Evolutionary conservation across 2,113 vertebrate species (phyloP).

Genomic region (Chamaea fasciata): DNA sequence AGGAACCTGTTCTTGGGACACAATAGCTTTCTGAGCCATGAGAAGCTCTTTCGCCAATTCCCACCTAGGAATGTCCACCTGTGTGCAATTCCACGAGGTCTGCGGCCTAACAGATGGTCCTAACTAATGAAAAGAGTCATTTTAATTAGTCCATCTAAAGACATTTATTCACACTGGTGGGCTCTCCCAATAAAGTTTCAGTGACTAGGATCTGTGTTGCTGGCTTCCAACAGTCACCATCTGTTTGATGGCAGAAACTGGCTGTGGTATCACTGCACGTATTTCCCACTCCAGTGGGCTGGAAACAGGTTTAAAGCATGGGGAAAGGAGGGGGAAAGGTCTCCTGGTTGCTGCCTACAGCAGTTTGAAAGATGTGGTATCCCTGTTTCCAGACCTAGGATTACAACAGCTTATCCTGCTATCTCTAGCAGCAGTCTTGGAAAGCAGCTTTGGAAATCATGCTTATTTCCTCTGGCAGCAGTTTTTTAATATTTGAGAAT

Average conservation of each 20-base stretch:
- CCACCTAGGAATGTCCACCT: slow-evolving; percentile 63
- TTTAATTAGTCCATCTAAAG: slow-evolving; percentile 88
- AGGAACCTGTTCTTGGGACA: slow-evolving; percentile 38
- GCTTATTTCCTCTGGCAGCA: slow-evolving; percentile 19
- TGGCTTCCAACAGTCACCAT: slow-evolving; percentile 84
- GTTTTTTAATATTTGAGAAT: slow-evolving; percentile 38
- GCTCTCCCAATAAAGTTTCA: slow-evolving; percentile 77
- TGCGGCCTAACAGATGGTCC: slow-evolving; percentile 81
- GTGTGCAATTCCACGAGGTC: slow-evolving; percentile 72
- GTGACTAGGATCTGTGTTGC: slow-evolving; percentile 69
- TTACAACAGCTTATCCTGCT: slow-evolving; percentile 60
- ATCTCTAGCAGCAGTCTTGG: slow-evolving; percentile 31
- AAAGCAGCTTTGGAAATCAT: slow-evolving; percentile 46
- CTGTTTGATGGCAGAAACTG: slow-evolving; percentile 80
- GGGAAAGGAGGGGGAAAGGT: background rate
- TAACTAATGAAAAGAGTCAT: slow-evolving; percentile 80
- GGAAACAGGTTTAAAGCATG: slow-evolving; percentile 64
- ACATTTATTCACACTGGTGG: slow-evolving; percentile 79
- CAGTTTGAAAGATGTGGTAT: slow-evolving; percentile 45
- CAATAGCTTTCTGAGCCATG: slow-evolving; percentile 21
- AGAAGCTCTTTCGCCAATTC: background rate
- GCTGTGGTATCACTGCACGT: slow-evolving; percentile 54
- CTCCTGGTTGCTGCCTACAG: slow-evolving; percentile 26
- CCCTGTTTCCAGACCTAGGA: slow-evolving; percentile 45
- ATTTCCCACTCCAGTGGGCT: slow-evolving; percentile 77